Base-by-base conservation (phyloP, 2,888 invertebrate species). In the Tillus elongatus region DNA sequence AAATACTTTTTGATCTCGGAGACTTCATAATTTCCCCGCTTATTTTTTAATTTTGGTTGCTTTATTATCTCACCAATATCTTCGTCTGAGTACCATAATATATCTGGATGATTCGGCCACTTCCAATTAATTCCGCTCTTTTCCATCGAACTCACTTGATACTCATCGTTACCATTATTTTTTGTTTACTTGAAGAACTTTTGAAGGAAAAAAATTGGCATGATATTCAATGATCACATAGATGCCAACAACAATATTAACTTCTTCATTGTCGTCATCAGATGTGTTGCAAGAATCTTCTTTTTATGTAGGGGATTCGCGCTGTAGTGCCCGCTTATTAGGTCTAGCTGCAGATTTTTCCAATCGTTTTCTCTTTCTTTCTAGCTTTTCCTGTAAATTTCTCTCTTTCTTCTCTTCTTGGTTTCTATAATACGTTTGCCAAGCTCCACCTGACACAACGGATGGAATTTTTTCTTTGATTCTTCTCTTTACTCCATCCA, bases 91-190 rank as follows among this genome's bases (percentile, higher is more conserved):
- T 19, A 19, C 6, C n/a, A 6, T 9, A 8, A 8, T 4, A 29
- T 10, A 9, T 8, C 30, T 12, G 6, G 6, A 8, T 11, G 6
- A 11, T 29, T 29, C 6, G 30, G 30, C 30, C 30, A 29, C 30
- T 12, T 29, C 30, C 30, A 29, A n/a, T 29, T 29, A 11, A 29
- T 11, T 12, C 30, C 30, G n/a, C 30, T 29, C 10, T 29, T 29
- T 8, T 8, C 30, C 30, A 29, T 10, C 10, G 30, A 8, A 8
- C 13, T 29, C 6, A 29, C 30, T 29, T 8, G 11, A 11, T 29
- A 29, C n/a, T 19, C 24, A 11, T 8, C 10, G 9, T 29, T 29
- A 4, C 6, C 8, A 11, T 29, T 29, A 6, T 29, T 29, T 29
- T n/a, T 29, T 12, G 9, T 8, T 11, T 29, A 29, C 13, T 29